Evolutionary conservation across 2,113 vertebrate genomes (phyloP).

Genomic region (Noturus placidus): DNA sequence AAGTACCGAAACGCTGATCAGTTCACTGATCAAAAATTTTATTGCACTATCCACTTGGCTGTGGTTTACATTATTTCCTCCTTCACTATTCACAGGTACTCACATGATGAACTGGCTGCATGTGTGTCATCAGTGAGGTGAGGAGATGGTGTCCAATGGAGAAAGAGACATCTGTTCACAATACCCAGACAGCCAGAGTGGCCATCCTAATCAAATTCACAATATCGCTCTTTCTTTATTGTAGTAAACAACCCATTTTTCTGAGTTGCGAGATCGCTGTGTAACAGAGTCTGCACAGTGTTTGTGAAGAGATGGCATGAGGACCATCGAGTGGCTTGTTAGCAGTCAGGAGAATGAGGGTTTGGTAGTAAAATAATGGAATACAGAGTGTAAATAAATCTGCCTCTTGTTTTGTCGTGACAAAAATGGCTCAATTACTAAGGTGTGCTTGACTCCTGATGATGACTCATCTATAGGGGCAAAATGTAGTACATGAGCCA

Average conservation of each 20-base stretch:
- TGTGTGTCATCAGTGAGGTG: neutral
- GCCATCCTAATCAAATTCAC: conserved; percentile 43
- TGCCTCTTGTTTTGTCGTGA: neutral
- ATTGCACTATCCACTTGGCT: neutral
- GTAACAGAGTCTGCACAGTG: conserved; percentile 36
- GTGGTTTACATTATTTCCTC: conserved; percentile 18
- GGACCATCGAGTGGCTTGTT: conserved; percentile 36
- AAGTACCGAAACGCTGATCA: neutral
- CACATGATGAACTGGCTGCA: neutral
- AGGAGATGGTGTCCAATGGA: neutral
- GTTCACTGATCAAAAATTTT: conserved; percentile 1
- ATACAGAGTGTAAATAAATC: conserved; percentile 35
- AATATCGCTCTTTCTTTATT: conserved; percentile 18
- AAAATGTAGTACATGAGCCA: neutral
- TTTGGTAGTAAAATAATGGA: conserved; percentile 27
- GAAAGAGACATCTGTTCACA: conserved; percentile 33
- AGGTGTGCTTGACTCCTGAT: conserved; percentile 7
- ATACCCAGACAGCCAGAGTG: conserved; percentile 31
- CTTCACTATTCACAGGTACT: conserved; percentile 18
- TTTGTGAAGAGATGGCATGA: conserved; percentile 25
- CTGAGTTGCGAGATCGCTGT: conserved; percentile 32
- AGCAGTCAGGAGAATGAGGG: conserved; percentile 33
- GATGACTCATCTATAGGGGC: neutral
- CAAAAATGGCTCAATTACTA: conserved; percentile 12
- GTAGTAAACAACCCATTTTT: conserved; percentile 55